These are phyloP conservation scores for Morinoia aosen DNA, from an alignment of 2,888 invertebrate genomes.

Conservation along the genomic window DNA sequence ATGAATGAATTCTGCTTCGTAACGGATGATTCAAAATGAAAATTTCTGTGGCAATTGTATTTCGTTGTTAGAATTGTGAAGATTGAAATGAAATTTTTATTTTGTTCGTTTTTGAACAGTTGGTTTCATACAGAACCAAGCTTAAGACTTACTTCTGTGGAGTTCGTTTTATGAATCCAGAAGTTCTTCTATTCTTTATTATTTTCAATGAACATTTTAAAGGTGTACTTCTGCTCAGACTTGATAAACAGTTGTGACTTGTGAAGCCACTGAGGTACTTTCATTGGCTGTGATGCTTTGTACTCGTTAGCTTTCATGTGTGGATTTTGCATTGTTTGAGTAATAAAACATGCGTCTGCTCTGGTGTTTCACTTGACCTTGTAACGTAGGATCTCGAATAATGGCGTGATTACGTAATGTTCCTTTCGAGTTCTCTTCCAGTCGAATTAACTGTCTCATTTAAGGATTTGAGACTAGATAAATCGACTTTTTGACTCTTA, in stretches of 20 bases:
- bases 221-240: not conserved
- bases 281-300: not conserved
- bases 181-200: not conserved
- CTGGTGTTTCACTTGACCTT: not conserved
- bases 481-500: not conserved
- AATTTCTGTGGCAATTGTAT: not conserved
- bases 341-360: not conserved
- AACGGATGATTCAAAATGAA: no score
- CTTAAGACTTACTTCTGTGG: not conserved
- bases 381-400: not conserved
- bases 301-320: not conserved
- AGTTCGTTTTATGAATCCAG: not conserved
- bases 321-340: not conserved
- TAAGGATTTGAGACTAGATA: not conserved
- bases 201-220: not conserved
- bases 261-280: not conserved
- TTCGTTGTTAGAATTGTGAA: not conserved
- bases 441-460: not conserved
- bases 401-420: not conserved
- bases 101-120: not conserved
- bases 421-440: not conserved
- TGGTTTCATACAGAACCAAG: not conserved
- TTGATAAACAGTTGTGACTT: not conserved
- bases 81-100: not conserved
- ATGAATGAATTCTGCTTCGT: no score